Evolutionary conservation across 1,140 invertebrate genomes (phyloP), one percentile per base, ranked within the genome.

Genomic region (Meloidogyne floridensis): DNA sequence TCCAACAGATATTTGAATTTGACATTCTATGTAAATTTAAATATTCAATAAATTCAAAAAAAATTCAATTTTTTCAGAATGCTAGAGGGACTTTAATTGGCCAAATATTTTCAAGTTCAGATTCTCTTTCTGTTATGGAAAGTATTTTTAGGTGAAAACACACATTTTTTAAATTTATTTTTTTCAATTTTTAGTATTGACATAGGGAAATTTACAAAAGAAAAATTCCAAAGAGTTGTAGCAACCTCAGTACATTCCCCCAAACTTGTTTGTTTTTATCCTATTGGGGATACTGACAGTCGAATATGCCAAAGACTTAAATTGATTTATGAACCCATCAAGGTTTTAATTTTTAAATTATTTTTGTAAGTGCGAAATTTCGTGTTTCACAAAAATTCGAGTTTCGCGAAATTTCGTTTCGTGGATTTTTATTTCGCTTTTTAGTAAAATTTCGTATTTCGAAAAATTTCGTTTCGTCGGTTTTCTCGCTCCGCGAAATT

Each of bases 1-100:
- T 87, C 86, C 4, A 85, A 87, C 72, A 85, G 85, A 20, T 89
- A 81, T 51, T 71, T 87, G 18, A 87, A 87, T 78, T 53, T 88
- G 3, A 87, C 87, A 15, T 88, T 87, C 75, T 56, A 54, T 42
- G 86, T 87, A 78, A 65, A 80, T 10, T 81, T 70, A 2, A 7
- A 15, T n/a, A 56, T 8, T 54, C 59, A 59, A 32, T 13, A 18
- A 15, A 15, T 8, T 11, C 7, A 2, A 20, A 20, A 20, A 20
- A 20, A 20, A 20, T 20, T 20, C 20, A 20, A 20, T 20, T 32
- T 32, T 32, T 69, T 65, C n/a, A 79, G 86, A 80, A 86, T 51
- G 85, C 86, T 4, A 75, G 82, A 59, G 86, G 86, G 11, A 87
- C 86, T 11, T 73, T 87, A 59, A 86, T 87, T 72, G 86, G 87